phyloP scores from a whole-genome alignment of 2,113 vertebrate genomes.

The Vombatus ursinus region DNA sequence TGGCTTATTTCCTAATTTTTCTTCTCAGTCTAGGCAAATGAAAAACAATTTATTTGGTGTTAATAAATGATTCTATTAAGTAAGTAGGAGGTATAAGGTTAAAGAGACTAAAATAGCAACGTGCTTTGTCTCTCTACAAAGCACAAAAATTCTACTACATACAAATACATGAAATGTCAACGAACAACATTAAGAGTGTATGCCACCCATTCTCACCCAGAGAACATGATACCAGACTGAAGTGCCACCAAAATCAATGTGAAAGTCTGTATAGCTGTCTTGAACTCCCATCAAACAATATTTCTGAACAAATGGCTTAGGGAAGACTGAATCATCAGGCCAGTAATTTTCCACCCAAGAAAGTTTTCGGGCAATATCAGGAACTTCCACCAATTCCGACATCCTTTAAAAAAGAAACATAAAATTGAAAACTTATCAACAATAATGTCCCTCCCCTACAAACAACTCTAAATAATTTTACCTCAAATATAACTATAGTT shows the following conservation, averaged over 20 bases:
- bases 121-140: constrained; percentile 17
- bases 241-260: constrained; percentile 99
- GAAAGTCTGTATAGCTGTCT: constrained; percentile 98
- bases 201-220: constrained; percentile 88
- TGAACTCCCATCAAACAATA: constrained; percentile 99
- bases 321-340: constrained; percentile 98
- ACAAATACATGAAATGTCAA: background rate
- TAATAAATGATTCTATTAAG: background rate
- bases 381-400: constrained; percentile 96
- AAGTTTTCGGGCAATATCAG: constrained; percentile 96
- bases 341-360: constrained; percentile 99
- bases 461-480: constrained; percentile 52
- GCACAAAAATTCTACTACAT: background rate
- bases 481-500: constrained; percentile 43
- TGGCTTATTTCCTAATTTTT: background rate
- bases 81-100: background rate
- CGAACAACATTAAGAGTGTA: background rate
- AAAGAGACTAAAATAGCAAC: constrained; percentile 13
- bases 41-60: background rate
- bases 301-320: constrained; percentile 99
- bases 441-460: constrained; percentile 44
- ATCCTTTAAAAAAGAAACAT: constrained; percentile 86
- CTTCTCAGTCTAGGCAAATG: background rate
- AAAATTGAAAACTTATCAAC: constrained; percentile 49
- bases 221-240: constrained; percentile 99